Conservation (phyloP, 2,888 invertebrate genomes). For the Megaustenia siamemsis region DNA sequence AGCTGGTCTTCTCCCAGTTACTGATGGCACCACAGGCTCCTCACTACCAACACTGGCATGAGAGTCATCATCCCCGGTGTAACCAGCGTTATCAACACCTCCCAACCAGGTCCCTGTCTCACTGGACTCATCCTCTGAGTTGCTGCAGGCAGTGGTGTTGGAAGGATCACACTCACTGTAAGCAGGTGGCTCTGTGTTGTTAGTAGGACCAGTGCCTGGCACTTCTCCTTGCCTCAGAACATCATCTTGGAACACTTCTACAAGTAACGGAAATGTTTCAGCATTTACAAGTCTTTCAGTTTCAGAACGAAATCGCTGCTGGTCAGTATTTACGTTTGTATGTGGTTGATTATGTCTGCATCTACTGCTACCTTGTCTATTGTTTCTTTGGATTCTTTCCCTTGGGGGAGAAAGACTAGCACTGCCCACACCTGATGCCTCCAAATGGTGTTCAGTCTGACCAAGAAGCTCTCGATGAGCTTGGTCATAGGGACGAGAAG, state of each 20-base stretch:
- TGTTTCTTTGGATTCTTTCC: background rate
- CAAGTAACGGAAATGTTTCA: background rate
- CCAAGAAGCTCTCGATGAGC: constrained; percentile 67
- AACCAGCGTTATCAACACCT: background rate
- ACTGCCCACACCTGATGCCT: background rate
- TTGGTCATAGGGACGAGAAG: constrained; percentile 77
- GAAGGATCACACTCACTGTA: constrained; percentile 6
- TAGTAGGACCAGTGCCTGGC: background rate
- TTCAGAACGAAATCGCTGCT: background rate
- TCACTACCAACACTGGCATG: constrained; percentile 11
- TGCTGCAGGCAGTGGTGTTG: background rate
- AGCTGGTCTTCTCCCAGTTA: background rate
- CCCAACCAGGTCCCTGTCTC: background rate
- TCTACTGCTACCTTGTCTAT: constrained; percentile 1
- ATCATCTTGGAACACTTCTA: constrained; percentile 20
- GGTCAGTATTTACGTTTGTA: background rate
- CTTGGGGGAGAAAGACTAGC: background rate
- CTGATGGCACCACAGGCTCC: background rate
- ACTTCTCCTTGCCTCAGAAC: background rate
- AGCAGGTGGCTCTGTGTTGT: constrained; percentile 22
- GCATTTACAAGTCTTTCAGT: background rate
- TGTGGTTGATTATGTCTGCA: background rate
- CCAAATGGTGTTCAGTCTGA: constrained; percentile 23
- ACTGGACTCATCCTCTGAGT: constrained; percentile 28
- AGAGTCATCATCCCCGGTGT: constrained; percentile 1